Evolutionary conservation across 2,888 invertebrate genomes (phyloP).

Genomic region (Acanthococcus lagerstroemiae): DNA sequence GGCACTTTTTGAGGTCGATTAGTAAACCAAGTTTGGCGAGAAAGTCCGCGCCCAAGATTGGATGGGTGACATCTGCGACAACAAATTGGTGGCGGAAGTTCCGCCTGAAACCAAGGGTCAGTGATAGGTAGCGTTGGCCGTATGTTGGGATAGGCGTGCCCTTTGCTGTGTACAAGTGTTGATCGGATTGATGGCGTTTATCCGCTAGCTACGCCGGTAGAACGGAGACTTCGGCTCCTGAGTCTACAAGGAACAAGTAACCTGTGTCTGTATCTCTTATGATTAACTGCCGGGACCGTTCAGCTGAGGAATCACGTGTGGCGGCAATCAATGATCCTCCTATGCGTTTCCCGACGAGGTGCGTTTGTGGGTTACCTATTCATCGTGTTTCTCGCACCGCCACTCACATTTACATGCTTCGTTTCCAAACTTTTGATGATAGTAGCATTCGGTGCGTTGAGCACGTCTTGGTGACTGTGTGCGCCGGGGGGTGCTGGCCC

Average conservation of each 20-base stretch:
- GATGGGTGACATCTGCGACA: neutral
- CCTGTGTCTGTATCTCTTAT: neutral
- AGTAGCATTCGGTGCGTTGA: neutral
- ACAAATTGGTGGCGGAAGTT: neutral
- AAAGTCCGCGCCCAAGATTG: neutral
- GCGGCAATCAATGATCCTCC: neutral
- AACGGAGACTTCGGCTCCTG: neutral
- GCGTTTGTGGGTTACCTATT: neutral
- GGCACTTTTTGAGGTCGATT: neutral
- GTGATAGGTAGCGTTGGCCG: neutral
- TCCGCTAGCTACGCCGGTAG: neutral
- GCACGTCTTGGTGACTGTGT: no score
- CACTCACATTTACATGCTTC: neutral
- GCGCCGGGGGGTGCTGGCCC: neutral
- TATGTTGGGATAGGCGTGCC: neutral
- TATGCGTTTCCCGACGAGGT: neutral
- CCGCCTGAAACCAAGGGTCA: neutral
- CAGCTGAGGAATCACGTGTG: neutral
- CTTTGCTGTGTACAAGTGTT: neutral
- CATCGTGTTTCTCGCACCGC: neutral
- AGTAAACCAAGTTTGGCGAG: neutral
- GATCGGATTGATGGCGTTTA: neutral
- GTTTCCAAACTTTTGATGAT: neutral
- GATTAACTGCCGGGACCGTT: neutral
- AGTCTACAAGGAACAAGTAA: neutral